Conservation (phyloP, 2,113 vertebrate genomes). For the Zosterops hypoxanthus region DNA sequence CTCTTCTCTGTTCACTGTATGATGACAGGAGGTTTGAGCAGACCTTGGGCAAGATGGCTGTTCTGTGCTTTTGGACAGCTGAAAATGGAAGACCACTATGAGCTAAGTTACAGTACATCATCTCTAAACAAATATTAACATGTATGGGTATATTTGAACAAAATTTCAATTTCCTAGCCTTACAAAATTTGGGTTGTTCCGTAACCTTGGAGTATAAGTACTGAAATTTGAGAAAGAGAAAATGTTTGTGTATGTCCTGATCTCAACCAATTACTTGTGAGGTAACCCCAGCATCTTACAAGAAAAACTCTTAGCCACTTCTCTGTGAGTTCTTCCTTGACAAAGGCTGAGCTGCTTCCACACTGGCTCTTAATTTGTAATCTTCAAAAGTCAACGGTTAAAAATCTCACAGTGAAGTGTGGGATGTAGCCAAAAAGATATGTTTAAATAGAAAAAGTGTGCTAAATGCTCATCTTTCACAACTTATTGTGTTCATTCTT, state of each 20-base stretch:
- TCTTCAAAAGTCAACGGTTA: background rate
- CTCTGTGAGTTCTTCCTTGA: background rate
- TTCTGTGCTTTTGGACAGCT: background rate
- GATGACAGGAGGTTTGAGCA: background rate
- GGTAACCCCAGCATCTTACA: background rate
- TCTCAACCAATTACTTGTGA: background rate
- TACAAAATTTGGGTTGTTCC: background rate
- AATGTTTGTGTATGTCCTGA: background rate
- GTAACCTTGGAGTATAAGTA: background rate
- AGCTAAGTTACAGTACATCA: background rate
- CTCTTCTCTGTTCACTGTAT: background rate
- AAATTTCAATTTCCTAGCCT: background rate
- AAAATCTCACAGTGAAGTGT: background rate
- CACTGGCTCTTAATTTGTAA: background rate
- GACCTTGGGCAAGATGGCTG: background rate
- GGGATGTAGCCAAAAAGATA: background rate
- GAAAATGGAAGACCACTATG: background rate
- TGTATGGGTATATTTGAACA: background rate
- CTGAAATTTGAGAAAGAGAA: background rate
- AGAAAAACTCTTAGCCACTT: background rate
- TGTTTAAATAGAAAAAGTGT: background rate
- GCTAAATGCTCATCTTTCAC: background rate
- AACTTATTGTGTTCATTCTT: background rate
- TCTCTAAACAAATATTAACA: background rate
- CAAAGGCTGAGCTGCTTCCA: background rate